These are phyloP conservation scores for Drosophila ambigua DNA, from an alignment of 1,140 invertebrate genomes.

Conservation along the genomic window DNA sequence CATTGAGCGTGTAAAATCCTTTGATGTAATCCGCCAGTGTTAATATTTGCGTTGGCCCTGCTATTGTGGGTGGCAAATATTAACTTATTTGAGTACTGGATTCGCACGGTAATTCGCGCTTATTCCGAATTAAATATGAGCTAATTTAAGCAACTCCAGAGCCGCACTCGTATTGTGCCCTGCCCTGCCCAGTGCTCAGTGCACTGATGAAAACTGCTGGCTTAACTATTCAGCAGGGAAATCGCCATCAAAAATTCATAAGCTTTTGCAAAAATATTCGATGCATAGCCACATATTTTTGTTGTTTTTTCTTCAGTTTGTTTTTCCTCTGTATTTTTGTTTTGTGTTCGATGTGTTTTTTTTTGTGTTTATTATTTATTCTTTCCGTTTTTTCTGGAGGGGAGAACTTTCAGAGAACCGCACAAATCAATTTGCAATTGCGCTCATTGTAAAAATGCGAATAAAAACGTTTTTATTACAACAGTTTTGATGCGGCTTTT, in stretches of 20 bases:
- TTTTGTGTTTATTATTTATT: conserved; percentile 29
- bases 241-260: conserved; percentile 63
- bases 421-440: conserved; percentile 76
- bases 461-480: conserved; percentile 64
- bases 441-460: conserved; percentile 60
- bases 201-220: conserved; percentile 40
- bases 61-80: conserved; percentile 31
- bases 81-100: conserved; percentile 7
- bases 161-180: too few species aligned
- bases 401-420: conserved; percentile 51
- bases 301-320: conserved; percentile 17
- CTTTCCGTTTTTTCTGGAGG: conserved; percentile 9
- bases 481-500: conserved; percentile 70
- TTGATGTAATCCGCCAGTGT: conserved; percentile 1
- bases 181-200: not conserved
- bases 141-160: conserved; percentile 37
- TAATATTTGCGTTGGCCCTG: conserved; percentile 20
- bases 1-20: too few species aligned
- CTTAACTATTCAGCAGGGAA: conserved; percentile 54
- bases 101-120: conserved; percentile 15
- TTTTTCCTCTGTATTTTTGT: conserved; percentile 14
- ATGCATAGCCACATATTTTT: conserved; percentile 42
- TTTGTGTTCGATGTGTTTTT: conserved; percentile 2
- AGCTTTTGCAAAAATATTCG: conserved; percentile 46
- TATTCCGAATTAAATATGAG: conserved; percentile 41